These are phyloP conservation scores for Graphium colonna DNA, from an alignment of 2,888 invertebrate genomes.

Conservation along the genomic window DNA sequence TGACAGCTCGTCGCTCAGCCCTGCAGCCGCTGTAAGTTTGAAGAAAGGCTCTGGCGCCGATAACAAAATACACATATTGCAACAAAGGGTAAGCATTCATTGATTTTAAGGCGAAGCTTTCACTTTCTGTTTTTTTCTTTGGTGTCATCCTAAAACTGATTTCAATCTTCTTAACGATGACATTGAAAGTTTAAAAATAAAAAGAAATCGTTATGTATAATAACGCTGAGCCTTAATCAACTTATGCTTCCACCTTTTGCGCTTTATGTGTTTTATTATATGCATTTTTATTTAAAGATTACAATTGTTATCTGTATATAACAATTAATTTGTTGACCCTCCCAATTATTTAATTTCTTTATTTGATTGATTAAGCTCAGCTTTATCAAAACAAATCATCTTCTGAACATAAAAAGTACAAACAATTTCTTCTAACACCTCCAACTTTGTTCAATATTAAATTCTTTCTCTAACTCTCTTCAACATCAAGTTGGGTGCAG, in stretches of 20 bases:
- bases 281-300: slow-evolving; percentile 11
- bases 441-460: too few species aligned
- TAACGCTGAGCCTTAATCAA: slow-evolving; percentile 78
- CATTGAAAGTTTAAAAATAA: slow-evolving; percentile 51
- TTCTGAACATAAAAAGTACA: too few species aligned
- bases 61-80: slow-evolving; percentile 84
- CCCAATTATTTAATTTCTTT: slow-evolving; percentile 36
- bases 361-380: slow-evolving; percentile 50
- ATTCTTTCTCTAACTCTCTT: too few species aligned
- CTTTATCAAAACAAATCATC: slow-evolving; percentile 36
- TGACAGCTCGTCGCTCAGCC: slow-evolving; percentile 80
- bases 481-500: too few species aligned
- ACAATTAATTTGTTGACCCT: slow-evolving; percentile 25
- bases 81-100: slow-evolving; percentile 91
- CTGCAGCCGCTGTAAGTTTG: slow-evolving; percentile 85
- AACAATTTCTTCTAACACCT: too few species aligned
- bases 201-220: slow-evolving; percentile 45
- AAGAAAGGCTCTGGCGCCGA: slow-evolving; percentile 82
- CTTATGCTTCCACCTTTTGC: slow-evolving; percentile 74
- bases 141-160: slow-evolving; percentile 44
- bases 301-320: slow-evolving; percentile 17
- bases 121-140: slow-evolving; percentile 50
- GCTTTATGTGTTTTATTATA: slow-evolving; percentile 24
- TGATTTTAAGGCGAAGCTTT: slow-evolving; percentile 81
- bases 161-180: slow-evolving; percentile 39